These are phyloP conservation scores for Notarius lentiginosus DNA, from an alignment of 2,113 vertebrate genomes.

Conservation along the genomic window DNA sequence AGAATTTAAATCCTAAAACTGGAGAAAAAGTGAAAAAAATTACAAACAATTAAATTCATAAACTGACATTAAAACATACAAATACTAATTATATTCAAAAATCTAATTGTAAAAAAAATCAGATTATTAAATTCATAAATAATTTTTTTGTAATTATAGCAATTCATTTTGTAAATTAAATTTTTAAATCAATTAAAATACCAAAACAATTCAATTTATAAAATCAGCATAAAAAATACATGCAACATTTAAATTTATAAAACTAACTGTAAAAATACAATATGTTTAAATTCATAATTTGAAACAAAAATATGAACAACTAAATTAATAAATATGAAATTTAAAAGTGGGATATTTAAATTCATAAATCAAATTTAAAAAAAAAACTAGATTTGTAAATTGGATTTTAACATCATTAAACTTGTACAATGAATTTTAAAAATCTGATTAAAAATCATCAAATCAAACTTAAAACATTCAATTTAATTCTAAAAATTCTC, in stretches of 20 bases:
- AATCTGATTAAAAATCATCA: no score
- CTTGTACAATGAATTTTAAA: no score
- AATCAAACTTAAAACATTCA: no score
- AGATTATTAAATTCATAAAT: not conserved
- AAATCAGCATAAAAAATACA: not conserved
- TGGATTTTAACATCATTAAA: no score
- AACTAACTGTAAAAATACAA: not conserved
- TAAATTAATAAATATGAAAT: not conserved
- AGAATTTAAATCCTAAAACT: not conserved
- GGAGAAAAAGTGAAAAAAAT: not conserved
- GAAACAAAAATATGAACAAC: not conserved
- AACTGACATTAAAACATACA: not conserved
- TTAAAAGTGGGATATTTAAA: not conserved
- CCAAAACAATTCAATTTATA: not conserved
- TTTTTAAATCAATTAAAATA: not conserved
- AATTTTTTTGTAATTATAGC: not conserved
- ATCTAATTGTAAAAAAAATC: no score
- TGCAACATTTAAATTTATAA: not conserved
- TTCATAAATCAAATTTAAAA: not conserved
- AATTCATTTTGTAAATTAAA: not conserved
- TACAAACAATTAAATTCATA: not conserved
- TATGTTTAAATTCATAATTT: not conserved
- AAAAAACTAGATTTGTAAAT: no score
- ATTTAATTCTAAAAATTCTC: no score
- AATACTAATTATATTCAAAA: not conserved